Conservation (phyloP, 2,113 vertebrate genomes). For the Shinisaurus crocodilurus region DNA sequence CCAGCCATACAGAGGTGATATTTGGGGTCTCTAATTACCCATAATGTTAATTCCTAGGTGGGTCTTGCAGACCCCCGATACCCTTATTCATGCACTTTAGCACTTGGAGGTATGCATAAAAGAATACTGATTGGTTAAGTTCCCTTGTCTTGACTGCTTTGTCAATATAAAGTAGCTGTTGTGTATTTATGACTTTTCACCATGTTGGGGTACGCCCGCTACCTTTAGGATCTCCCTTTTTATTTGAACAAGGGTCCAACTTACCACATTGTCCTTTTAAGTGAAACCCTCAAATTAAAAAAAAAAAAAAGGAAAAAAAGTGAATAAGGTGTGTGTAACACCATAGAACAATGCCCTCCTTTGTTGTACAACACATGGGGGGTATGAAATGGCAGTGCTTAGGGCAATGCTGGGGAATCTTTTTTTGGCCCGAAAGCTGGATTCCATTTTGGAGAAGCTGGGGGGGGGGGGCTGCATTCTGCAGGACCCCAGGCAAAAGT, state of each 20-base stretch:
- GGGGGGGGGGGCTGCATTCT: too few species aligned
- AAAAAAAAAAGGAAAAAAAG: too few species aligned
- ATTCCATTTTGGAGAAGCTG: too few species aligned
- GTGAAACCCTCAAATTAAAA: background rate
- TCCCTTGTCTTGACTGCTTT: too few species aligned
- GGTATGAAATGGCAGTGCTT: too few species aligned
- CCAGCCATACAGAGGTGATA: background rate
- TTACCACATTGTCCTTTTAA: background rate
- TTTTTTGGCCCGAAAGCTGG: too few species aligned
- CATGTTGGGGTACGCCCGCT: background rate
- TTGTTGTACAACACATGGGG: background rate
- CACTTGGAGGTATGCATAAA: background rate
- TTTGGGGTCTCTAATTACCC: background rate
- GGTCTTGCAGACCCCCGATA: background rate
- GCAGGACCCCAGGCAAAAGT: too few species aligned
- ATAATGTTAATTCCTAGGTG: background rate
- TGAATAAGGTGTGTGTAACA: background rate
- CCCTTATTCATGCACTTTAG: background rate
- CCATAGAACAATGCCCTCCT: background rate
- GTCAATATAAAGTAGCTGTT: too few species aligned
- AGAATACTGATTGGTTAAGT: background rate
- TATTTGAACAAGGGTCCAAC: background rate
- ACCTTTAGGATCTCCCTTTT: background rate
- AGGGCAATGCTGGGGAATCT: too few species aligned
- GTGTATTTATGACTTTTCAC: background rate